phyloP scores from a whole-genome alignment of 2,888 invertebrate species.

The Acronicta aceris region DNA sequence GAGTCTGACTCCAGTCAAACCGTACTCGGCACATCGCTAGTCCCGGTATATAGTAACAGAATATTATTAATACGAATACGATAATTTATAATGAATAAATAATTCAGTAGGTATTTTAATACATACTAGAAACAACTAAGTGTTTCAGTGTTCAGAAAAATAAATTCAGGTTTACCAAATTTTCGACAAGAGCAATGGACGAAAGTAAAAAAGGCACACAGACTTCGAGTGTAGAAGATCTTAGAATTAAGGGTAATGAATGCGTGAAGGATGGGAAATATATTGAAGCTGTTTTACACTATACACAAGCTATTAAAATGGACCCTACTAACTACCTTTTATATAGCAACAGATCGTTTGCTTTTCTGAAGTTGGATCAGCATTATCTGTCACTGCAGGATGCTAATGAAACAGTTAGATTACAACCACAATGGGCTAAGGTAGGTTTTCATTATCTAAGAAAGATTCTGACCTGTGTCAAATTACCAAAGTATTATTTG shows the following conservation, averaged over 20 bases:
- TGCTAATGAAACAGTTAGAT: constrained; percentile 92
- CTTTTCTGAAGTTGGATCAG: constrained; percentile 93
- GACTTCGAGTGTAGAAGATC: constrained; percentile 84
- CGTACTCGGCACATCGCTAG: too few species aligned
- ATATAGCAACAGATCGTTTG: constrained; percentile 94
- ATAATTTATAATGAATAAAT: too few species aligned
- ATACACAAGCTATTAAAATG: constrained; percentile 93
- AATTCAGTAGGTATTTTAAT: not conserved
- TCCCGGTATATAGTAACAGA: too few species aligned
- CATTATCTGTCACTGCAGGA: constrained; percentile 94
- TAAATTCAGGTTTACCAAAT: too few species aligned
- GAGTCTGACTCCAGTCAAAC: too few species aligned
- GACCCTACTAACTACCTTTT: constrained; percentile 92
- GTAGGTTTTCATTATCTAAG: constrained; percentile 68
- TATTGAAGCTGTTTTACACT: constrained; percentile 93
- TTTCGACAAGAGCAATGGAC: constrained; percentile 65
- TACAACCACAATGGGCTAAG: constrained; percentile 94
- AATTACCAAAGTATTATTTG: too few species aligned
- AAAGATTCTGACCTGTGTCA: not conserved
- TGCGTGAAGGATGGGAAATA: constrained; percentile 92
- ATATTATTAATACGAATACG: too few species aligned
- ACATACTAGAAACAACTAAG: too few species aligned
- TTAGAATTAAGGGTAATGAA: constrained; percentile 93
- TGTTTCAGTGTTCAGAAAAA: not conserved
- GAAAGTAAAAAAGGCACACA: constrained; percentile 73